Conservation (phyloP, 92 coral and sea anemone genomes). For the Hydrozoanthus gracilis region DNA sequence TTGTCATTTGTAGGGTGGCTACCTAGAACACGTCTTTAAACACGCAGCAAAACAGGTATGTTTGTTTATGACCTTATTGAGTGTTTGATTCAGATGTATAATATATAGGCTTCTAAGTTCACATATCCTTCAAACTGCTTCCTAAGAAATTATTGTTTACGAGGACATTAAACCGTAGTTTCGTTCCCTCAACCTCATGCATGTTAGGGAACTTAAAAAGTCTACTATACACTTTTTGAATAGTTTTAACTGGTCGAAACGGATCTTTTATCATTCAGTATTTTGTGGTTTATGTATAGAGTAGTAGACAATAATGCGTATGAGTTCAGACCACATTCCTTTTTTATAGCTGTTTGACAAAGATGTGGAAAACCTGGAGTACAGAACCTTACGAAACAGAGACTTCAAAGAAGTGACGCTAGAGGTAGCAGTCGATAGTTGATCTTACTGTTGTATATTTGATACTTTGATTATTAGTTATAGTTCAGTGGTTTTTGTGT, state of each 20-base stretch:
- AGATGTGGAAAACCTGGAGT: conserved; percentile 72
- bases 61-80: neutral
- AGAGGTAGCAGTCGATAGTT: conserved; percentile 56
- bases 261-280: no score
- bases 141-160: no score
- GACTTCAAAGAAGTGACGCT: conserved; percentile 94
- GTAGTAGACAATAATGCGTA: no score
- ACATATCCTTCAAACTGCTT: no score
- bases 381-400: conserved; percentile 90
- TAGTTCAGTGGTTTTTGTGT: no score
- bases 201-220: no score
- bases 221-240: no score
- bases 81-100: neutral
- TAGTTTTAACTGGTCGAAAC: no score
- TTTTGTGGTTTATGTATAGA: no score
- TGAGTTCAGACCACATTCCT: neutral
- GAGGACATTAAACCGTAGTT: no score
- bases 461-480: no score
- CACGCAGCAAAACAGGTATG: conserved; percentile 81
- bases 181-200: neutral
- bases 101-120: no score
- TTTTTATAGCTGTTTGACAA: conserved; percentile 69
- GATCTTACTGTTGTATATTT: neutral
- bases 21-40: conserved; percentile 84
- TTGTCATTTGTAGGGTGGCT: conserved; percentile 79